These are phyloP conservation scores for Liposcelis brunnea DNA, from an alignment of 2,888 invertebrate genomes.

Conservation along the genomic window DNA sequence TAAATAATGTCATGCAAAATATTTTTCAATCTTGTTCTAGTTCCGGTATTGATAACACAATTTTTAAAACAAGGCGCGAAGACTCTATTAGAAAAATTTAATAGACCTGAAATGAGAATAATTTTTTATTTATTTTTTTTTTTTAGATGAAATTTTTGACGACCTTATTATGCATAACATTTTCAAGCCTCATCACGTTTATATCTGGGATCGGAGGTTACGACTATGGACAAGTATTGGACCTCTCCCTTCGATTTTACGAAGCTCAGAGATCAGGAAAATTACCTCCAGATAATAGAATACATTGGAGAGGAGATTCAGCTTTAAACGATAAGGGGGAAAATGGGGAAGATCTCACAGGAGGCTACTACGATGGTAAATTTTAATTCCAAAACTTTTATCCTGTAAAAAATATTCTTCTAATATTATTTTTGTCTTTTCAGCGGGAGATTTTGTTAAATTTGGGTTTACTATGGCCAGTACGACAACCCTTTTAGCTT, in stretches of 20 bases:
- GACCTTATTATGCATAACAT: neutral
- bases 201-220: conserved; percentile 14
- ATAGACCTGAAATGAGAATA: no score
- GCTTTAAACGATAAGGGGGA: conserved; percentile 31
- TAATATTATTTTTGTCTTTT: conserved; percentile 15
- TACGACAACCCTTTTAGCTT: conserved; percentile 33
- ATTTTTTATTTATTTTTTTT: no score
- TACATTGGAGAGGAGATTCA: conserved; percentile 36
- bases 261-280: conserved; percentile 37
- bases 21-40: no score
- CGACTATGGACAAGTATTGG: conserved; percentile 31
- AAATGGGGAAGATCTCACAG: conserved; percentile 34
- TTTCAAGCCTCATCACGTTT: neutral
- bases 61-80: no score
- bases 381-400: neutral
- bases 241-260: conserved; percentile 34
- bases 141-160: neutral
- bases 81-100: no score
- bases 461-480: conserved; percentile 38
- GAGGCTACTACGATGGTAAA: conserved; percentile 39
- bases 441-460: conserved; percentile 38
- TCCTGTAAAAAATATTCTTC: conserved; percentile 8
- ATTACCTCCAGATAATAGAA: conserved; percentile 30
- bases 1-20: no score
- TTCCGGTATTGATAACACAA: no score